phyloP scores from a whole-genome alignment of 2,888 invertebrate genomes.

The Athalia cordata region DNA sequence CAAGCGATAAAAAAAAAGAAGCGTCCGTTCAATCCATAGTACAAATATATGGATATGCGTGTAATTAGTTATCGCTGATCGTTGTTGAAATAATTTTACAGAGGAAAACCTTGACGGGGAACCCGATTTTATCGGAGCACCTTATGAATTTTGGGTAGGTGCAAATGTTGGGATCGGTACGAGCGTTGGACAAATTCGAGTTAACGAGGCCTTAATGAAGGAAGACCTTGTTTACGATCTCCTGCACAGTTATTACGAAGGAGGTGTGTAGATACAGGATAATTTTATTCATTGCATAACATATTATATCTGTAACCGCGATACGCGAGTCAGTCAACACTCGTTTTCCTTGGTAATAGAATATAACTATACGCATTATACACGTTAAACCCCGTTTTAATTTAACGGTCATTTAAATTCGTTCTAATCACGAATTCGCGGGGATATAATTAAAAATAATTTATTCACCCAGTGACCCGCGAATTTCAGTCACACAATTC shows the following conservation, averaged over 20 bases:
- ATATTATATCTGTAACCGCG: neutral
- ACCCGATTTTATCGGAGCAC: constrained; percentile 89
- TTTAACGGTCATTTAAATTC: no score
- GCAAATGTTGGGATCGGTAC: constrained; percentile 90
- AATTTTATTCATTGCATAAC: constrained; percentile 8
- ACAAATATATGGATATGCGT: no score
- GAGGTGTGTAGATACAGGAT: constrained; percentile 75
- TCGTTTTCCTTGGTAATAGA: no score
- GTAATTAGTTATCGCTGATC: neutral
- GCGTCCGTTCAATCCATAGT: no score
- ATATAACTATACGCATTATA: no score
- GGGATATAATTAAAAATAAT: no score
- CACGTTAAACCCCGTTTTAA: no score
- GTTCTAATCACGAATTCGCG: no score
- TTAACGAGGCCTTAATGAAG: constrained; percentile 82
- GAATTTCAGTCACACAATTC: no score
- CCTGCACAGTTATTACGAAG: constrained; percentile 88
- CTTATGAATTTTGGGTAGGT: constrained; percentile 94
- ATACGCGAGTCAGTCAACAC: no score
- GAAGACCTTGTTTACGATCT: constrained; percentile 84
- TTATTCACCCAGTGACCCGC: no score
- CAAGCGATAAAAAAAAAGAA: no score
- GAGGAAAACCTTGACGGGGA: constrained; percentile 75
- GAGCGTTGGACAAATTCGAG: constrained; percentile 89
- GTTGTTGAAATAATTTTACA: constrained; percentile 55